A percentile compares a stretch with the other conserved stretches of the same genome.
These are phyloP conservation scores for Fabriciana adippe DNA, from an alignment of 2,888 invertebrate genomes.

Conservation along the genomic window DNA sequence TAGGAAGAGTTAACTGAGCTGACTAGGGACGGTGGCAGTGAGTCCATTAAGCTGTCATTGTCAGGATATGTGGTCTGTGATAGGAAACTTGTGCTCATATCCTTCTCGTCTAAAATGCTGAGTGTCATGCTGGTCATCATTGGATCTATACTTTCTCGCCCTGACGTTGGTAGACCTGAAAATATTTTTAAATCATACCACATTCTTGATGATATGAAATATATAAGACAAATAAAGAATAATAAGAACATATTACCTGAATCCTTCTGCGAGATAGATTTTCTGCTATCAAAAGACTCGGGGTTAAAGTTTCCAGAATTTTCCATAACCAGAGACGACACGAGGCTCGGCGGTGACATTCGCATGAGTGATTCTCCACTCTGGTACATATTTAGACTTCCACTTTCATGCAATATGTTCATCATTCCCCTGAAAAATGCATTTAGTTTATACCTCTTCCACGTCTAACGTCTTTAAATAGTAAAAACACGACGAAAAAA, in stretches of 20 bases:
- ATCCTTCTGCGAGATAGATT: constrained; percentile 63
- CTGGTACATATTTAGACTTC: constrained; percentile 74
- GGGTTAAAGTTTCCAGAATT: constrained; percentile 71
- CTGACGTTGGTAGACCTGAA: constrained; percentile 61
- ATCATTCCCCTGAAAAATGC: constrained; percentile 60
- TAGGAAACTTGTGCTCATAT: constrained; percentile 79
- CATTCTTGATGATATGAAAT: background rate
- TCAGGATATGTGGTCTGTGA: constrained; percentile 77
- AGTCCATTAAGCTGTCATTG: constrained; percentile 74
- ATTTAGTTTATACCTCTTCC: background rate
- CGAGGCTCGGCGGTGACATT: constrained; percentile 83
- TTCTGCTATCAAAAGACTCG: constrained; percentile 66
- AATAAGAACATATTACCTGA: constrained; percentile 51
- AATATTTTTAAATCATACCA: constrained; percentile 19
- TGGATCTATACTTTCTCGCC: constrained; percentile 71
- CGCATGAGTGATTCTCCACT: constrained; percentile 75
- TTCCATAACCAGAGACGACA: constrained; percentile 80
- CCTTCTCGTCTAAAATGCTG: constrained; percentile 77
- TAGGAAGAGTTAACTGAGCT: constrained; percentile 76
- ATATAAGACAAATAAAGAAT: background rate
- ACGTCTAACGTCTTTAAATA: too few species aligned
- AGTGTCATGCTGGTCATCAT: constrained; percentile 79
- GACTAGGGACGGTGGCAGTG: constrained; percentile 72
- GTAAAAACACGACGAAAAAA: too few species aligned
- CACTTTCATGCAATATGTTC: constrained; percentile 66